Evolutionary conservation across 2,797 vertebrate genomes (phyloP).

Genomic region (Tragopan temminckii): DNA sequence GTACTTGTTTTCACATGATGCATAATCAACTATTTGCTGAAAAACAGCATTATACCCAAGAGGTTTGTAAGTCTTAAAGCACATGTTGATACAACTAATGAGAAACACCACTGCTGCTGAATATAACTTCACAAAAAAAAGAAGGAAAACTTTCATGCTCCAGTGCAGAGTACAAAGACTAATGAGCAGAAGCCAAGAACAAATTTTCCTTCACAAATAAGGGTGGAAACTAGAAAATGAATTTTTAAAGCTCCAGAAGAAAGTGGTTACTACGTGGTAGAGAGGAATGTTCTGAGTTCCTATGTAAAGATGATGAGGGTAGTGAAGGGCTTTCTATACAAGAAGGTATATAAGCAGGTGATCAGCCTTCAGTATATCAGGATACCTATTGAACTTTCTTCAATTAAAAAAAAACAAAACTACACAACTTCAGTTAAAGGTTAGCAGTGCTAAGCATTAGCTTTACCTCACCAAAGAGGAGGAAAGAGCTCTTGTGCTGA

Average conservation of each 20-base stretch:
- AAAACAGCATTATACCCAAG: background rate
- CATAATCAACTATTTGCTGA: background rate
- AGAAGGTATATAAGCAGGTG: background rate
- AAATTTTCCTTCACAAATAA: background rate
- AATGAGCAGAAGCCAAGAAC: background rate
- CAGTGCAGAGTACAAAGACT: background rate
- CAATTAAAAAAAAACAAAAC: too few species aligned
- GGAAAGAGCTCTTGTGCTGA: background rate
- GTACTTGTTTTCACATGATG: background rate
- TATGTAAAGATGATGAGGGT: background rate
- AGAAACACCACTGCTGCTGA: background rate
- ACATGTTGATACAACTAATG: background rate
- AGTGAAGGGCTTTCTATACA: background rate
- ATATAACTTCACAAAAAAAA: background rate
- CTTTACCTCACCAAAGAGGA: background rate
- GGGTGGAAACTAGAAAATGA: background rate
- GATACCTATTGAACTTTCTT: accelerated
- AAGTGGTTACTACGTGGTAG: background rate
- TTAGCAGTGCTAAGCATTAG: background rate
- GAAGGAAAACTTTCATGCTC: background rate
- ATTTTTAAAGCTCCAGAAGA: background rate
- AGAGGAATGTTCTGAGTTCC: background rate
- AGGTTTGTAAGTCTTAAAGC: background rate
- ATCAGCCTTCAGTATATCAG: background rate
- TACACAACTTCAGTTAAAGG: background rate